phyloP scores from a whole-genome alignment of 2,113 vertebrate genomes.

The Laticauda laticaudata region DNA sequence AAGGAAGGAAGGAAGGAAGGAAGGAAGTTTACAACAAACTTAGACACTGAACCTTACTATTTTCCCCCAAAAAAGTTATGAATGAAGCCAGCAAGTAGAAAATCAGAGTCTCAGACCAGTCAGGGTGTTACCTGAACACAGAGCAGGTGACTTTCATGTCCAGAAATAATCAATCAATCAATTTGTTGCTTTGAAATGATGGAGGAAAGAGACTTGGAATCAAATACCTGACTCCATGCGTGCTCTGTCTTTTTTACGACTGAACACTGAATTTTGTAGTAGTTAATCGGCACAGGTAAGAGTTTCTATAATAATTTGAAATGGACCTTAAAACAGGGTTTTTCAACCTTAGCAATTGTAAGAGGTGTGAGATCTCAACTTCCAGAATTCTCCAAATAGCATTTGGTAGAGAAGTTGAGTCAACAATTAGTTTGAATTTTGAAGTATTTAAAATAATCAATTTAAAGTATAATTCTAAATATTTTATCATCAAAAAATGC shows the following conservation, averaged over 20 bases:
- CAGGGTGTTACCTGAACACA: not conserved
- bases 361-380: not conserved
- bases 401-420: not conserved
- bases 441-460: not conserved
- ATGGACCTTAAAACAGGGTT: not conserved
- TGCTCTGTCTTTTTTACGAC: not conserved
- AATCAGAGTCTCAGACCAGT: not conserved
- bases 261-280: not conserved
- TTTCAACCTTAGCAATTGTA: not conserved
- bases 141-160: not conserved
- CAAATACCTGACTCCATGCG: not conserved
- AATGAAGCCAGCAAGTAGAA: not conserved
- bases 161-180: not conserved
- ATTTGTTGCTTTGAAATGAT: not conserved
- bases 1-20: not conserved
- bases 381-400: not conserved
- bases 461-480: not conserved
- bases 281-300: not conserved
- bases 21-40: not conserved
- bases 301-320: not conserved
- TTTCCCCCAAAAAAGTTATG: not conserved
- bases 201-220: too few relatives aligned
- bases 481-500: not conserved
- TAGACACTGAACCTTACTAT: not conserved
- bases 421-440: not conserved